Evolutionary conservation across 2,888 invertebrate species (phyloP), one percentile per base, ranked within the genome.

Genomic region (Dryobota labecula): DNA sequence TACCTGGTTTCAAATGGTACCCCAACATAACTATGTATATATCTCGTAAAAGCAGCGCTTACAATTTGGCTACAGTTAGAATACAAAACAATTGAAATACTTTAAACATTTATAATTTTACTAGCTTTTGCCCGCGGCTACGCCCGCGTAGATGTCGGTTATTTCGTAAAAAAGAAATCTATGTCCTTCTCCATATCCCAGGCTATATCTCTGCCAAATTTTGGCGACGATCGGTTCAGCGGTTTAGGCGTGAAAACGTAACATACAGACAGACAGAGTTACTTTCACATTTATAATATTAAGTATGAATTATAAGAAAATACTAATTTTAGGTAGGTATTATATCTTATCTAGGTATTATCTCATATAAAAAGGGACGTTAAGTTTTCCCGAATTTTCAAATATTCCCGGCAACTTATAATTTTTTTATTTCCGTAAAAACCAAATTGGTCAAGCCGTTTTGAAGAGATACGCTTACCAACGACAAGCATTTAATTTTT

Each of bases 1-100:
- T 83, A 63, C 80, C 80, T 71, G 83, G 80, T 83, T 80, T 83
- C 80, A 76, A 70, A 83, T 83, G 83, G 80, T 83, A 80, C 83
- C 63, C 63, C 27, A 76, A 76, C 68, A 61, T 63, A 69, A 38
- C 60, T 58, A 77, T n/a, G n/a, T 36, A 58, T 70, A 74, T 73
- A 71, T 73, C 72, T 76, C 51, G 60, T 72, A 63, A 78, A 78
- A 51, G 51, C 54, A 73, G 58, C 51, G 73, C 54, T 70, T 51
- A 71, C n/a, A 77, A 69, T 78, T 53, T 54, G 15, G 62, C 33
- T 56, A 58, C 33, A 57, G 41, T 58, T 68, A 47, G 33, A 58
- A 64, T 33, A 72, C 60, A 64, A 49, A 64, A 43, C 38, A 41
- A 11, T 63, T 43, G 24, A 54, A 56, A 47, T 49, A 43, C 18